Evolutionary conservation across 2,797 vertebrate species (phyloP).

Genomic region (Manis crassicaudata): DNA sequence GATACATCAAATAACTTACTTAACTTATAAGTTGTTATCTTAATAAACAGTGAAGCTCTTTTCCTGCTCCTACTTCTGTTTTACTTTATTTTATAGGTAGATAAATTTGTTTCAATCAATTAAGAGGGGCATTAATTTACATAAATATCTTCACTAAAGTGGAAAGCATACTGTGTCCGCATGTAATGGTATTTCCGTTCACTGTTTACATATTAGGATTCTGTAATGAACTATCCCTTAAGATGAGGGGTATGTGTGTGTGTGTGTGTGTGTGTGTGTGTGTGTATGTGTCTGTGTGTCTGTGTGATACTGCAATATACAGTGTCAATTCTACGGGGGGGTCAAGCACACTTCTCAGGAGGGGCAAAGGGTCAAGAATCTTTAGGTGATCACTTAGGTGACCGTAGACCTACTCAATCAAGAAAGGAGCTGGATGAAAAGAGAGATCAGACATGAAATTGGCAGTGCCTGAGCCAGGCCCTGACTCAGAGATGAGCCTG

Average conservation of each 20-base stretch:
- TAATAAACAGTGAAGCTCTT: neutral
- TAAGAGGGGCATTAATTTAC: conserved; percentile 9
- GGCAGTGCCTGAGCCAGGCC: neutral
- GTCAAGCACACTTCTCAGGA: neutral
- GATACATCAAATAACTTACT: neutral
- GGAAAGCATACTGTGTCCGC: neutral
- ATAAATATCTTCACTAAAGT: neutral
- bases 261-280: neutral
- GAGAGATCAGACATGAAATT: neutral
- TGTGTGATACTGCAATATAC: neutral
- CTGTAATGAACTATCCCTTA: neutral
- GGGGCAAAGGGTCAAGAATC: neutral
- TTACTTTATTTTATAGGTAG: neutral
- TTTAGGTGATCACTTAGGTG: neutral
- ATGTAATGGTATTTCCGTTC: neutral
- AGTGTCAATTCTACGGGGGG: neutral
- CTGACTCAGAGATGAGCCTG: neutral
- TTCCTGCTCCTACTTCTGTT: neutral
- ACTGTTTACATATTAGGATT: neutral
- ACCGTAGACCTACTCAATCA: neutral
- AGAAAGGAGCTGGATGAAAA: neutral
- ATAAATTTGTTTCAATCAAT: neutral
- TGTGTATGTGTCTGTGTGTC: too few relatives aligned
- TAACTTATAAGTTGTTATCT: neutral
- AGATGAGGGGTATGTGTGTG: too few relatives aligned